A percentile compares a stretch with the other conserved stretches of the same genome.
These are phyloP conservation scores for Gila robusta DNA, from an alignment of 2,797 vertebrate species.

Conservation along the genomic window DNA sequence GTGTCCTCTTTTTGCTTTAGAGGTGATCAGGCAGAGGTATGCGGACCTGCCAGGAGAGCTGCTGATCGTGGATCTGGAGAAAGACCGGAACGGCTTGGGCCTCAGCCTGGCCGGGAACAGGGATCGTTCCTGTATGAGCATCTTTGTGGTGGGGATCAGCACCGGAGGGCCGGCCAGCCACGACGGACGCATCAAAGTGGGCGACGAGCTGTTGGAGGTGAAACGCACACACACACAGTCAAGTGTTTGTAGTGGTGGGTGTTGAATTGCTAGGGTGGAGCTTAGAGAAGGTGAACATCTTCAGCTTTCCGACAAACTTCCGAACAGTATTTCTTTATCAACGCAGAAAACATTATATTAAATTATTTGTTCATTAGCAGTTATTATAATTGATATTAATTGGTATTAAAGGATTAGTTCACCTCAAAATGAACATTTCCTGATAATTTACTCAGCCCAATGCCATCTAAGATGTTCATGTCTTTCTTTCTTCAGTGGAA, in stretches of 20 bases:
- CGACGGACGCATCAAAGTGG: conserved; percentile 86
- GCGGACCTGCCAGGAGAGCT: conserved; percentile 90
- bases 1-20: conserved; percentile 66
- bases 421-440: no score
- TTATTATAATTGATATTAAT: neutral
- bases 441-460: no score
- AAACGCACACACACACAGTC: conserved; percentile 49
- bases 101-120: conserved; percentile 96
- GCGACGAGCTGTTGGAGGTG: conserved; percentile 94
- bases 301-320: neutral
- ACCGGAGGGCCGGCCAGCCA: conserved; percentile 85
- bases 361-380: neutral
- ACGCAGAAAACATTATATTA: neutral
- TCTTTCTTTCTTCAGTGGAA: no score
- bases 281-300: neutral
- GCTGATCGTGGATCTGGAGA: conserved; percentile 92
- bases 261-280: neutral
- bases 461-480: no score
- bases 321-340: neutral
- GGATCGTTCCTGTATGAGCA: conserved; percentile 91
- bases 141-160: conserved; percentile 93
- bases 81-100: conserved; percentile 90
- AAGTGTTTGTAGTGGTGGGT: neutral
- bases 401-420: no score
- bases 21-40: conserved; percentile 93